Percentiles rank a stretch among this genome's conserved stretches.
Evolutionary conservation across 2,113 vertebrate species (phyloP).

Genomic region (Delphinapterus leucas): DNA sequence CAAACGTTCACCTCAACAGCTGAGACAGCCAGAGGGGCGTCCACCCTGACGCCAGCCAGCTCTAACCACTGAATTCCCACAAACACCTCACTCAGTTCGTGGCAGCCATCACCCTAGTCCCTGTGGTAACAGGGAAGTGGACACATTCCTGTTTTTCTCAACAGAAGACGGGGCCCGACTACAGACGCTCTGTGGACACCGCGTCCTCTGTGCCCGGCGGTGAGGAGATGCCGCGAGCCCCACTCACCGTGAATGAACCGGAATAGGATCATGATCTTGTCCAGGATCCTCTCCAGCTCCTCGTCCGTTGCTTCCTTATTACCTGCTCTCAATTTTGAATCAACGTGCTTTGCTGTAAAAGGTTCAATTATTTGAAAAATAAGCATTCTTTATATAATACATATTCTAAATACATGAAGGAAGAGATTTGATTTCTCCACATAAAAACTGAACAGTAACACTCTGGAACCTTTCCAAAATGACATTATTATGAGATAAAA

Average conservation of each 20-base stretch:
- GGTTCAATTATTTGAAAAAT: neutral
- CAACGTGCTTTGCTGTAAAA: constrained; percentile 86
- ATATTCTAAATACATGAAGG: neutral
- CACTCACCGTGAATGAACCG: constrained; percentile 88
- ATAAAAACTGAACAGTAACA: neutral
- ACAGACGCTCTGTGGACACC: no score
- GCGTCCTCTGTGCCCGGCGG: no score
- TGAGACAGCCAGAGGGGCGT: neutral
- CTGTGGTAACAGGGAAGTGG: no score
- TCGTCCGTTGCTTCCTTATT: constrained; percentile 90
- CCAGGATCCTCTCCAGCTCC: constrained; percentile 88
- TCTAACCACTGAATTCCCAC: neutral
- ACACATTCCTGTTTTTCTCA: no score
- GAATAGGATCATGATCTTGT: constrained; percentile 91
- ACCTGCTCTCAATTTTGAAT: constrained; percentile 87
- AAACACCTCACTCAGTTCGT: neutral
- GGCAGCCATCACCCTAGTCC: neutral
- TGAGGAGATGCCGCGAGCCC: neutral
- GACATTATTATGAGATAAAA: neutral
- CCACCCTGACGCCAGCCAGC: neutral
- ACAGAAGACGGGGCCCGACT: no score
- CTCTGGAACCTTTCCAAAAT: neutral
- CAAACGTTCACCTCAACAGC: neutral
- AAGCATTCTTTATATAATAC: neutral
- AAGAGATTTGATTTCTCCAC: neutral